These are phyloP conservation scores for Buphagus erythrorhynchus DNA, from an alignment of 2,797 vertebrate genomes.

Conservation along the genomic window DNA sequence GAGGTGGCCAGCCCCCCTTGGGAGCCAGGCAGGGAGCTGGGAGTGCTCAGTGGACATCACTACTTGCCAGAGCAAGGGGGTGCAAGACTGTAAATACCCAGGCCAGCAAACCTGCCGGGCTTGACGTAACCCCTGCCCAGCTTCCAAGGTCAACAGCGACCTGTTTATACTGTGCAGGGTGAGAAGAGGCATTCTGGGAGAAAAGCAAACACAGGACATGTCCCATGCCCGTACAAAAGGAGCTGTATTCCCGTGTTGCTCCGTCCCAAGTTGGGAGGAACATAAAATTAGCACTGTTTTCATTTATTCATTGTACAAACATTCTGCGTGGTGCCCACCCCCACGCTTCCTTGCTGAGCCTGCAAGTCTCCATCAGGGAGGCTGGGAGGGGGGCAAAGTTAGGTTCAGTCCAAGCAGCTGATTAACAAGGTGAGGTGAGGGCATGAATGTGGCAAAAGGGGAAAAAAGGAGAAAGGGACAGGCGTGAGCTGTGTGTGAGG, in stretches of 20 bases:
- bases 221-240: slow-evolving; percentile 19
- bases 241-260: slow-evolving; percentile 44
- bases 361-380: not conserved
- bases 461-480: not conserved
- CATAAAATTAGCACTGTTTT: slow-evolving; percentile 28
- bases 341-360: not conserved
- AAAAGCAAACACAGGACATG: slow-evolving; percentile 52
- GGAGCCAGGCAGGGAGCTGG: not conserved
- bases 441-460: not conserved
- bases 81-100: not conserved
- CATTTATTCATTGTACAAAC: slow-evolving; percentile 41
- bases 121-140: slow-evolving; percentile 25
- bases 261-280: not conserved
- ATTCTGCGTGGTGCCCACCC: not conserved
- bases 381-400: not conserved
- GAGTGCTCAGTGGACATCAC: not conserved
- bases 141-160: slow-evolving; percentile 59
- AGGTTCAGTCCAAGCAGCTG: slow-evolving; percentile 21
- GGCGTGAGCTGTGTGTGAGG: not conserved
- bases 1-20: not conserved
- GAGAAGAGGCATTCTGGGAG: slow-evolving; percentile 62
- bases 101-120: not conserved
- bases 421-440: not conserved
- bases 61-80: not conserved
- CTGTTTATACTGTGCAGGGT: slow-evolving; percentile 33